Evolutionary conservation across 1,140 invertebrate species (phyloP), one percentile per base, ranked within the genome.

Genomic region (Trichonephila inaurata): DNA sequence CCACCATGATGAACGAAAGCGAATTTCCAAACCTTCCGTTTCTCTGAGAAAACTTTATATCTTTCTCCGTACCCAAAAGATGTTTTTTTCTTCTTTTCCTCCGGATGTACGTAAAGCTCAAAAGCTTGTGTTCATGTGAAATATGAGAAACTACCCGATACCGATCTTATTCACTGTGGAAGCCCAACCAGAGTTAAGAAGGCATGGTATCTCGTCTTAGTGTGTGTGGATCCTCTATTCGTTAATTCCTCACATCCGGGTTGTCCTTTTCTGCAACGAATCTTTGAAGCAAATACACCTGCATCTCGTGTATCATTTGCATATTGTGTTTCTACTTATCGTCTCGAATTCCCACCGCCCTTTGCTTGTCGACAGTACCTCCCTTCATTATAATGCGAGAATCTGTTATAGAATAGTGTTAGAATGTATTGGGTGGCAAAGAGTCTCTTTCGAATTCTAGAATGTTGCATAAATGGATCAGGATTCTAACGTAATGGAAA

Each of bases 251-350:
- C 81, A 83, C 51, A 83, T 83, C 81, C 81, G 81, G 81, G 40
- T 83, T 83, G 40, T 21, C 18, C 40, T 83, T n/a, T 72, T 72
- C 12, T 3, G 16, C 24, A 33, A 28, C 24, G 24, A 33, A 72
- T 19, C 51, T 83, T 58, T 83, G 81, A 51, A 51, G 44, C 40
- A 83, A 83, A 83, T 83, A 83, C 81, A 83, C 81, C 81, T 83
- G 81, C 81, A 21, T 19, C 81, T 72, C 16, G 5, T 24, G 16
- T 72, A 14, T 3, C 69, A 72, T 72, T 72, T 72, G 69, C 69
- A 72, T 72, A 72, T 72, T 72, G 16, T 72, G 24, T 72, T 72
- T 72, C 69, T 24, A 16, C 69, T 40, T 72, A 72, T 72, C 69
- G n/a, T 72, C 69, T 72, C 28, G 24, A n/a, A 72, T 72, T 72